Base-by-base conservation (phyloP, 2,797 vertebrate genomes). In the Rhyacichthys aspro region DNA sequence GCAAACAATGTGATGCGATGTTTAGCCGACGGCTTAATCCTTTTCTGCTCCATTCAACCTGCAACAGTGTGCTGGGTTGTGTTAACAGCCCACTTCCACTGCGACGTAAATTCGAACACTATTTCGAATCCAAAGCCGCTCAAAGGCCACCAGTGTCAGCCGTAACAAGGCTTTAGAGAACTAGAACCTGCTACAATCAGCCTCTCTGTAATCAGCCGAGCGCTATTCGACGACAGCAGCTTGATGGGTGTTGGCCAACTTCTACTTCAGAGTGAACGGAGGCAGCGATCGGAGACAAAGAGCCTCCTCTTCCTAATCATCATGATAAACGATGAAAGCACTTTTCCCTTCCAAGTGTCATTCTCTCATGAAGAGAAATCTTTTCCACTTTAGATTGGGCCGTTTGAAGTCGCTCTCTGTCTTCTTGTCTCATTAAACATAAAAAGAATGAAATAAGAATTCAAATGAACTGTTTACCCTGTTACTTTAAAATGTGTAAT, bases 391-490 rank as follows among this genome's bases (percentile, higher is more conserved):
- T 84, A 83, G 77, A 88, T 82, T 89, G 72, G 81, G 77, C 42
- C 67, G 83, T 92, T 91, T 91, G 88, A 91, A 91, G 89, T 87
- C 84, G 54, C 79, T 90, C 82, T 87, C 84, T 85, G 86, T 90
- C 88, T 89, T 76, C 86, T 88, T 87, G 87, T 90, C 89, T 91
- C 84, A 90, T 90, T 92, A 86, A 89, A 91, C 82, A 86, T 90
- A 88, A 89, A 48, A 87, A 90, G 86, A 86, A 82, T 76, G 55
- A 83, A 80, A 85, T 77, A 84, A 83, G 7, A 81, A 89, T 91
- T 89, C 81, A 89, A 90, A 92, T 81, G 77, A 91, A 90, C 86
- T 91, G 90, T 92, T 93, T 92, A 91, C 90, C 76, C 83, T 90
- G 89, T 90, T 86, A 88, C 83, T 90, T 91, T 85, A 90, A 91